A percentile compares a stretch with the other conserved stretches of the same genome.
These are phyloP conservation scores for Sebastiscus tertius DNA, from an alignment of 2,797 vertebrate species.

Conservation along the genomic window DNA sequence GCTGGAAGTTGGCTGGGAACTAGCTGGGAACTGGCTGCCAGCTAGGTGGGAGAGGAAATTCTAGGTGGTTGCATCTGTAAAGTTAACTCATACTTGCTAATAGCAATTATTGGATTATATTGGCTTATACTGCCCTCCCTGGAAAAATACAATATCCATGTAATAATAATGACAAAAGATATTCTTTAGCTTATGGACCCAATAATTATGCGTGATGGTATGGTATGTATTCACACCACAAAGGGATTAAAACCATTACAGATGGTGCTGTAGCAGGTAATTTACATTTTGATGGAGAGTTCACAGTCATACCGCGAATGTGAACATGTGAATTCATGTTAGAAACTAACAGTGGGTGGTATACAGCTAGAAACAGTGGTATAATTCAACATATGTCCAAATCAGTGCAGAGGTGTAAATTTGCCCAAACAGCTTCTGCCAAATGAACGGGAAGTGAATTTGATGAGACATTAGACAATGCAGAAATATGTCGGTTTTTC, in stretches of 20 bases:
- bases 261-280: not conserved
- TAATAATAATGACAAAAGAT: conserved; percentile 7
- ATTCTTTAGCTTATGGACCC: not conserved
- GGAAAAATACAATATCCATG: not conserved
- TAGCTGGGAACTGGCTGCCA: no score
- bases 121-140: not conserved
- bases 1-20: no score
- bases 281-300: conserved; percentile 4
- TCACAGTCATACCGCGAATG: not conserved
- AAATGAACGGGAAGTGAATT: not conserved
- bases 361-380: not conserved
- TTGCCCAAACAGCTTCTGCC: not conserved
- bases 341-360: not conserved
- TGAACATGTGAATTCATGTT: not conserved
- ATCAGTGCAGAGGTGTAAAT: not conserved
- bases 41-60: no score
- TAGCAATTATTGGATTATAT: not conserved
- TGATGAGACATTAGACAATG: not conserved
- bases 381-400: not conserved
- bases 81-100: not conserved
- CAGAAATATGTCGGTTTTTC: not conserved
- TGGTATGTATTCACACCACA: not conserved
- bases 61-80: not conserved
- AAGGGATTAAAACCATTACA: conserved; percentile 11
- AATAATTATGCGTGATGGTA: conserved; percentile 1